Base-by-base conservation (phyloP, 2,797 vertebrate species). In the Pangasius macronema region DNA sequence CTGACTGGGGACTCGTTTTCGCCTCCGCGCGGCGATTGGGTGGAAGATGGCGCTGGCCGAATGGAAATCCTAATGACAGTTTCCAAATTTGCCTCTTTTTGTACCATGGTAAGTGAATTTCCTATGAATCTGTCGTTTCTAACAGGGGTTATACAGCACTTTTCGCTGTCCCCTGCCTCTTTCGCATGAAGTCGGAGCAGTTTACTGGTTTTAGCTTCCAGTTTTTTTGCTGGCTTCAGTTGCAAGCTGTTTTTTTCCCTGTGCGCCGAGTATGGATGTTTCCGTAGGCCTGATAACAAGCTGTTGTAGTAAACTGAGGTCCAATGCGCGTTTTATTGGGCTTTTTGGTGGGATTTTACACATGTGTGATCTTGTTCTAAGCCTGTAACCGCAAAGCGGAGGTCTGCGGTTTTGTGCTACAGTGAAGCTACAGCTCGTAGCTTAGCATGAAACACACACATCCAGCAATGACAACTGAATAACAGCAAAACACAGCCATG, bases 51-150 rank as follows among this genome's bases (percentile, higher is more conserved):
- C 98, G 97, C 96, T 97, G 96, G 96, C 96, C 97, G 97, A 97
- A 98, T 98, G 97, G 97, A 98, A 98, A 98, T 98, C 97, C 97
- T 99, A 97, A 98, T 98, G 97, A 99, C 97, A 96, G 97, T 99
- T 96, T 98, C 97, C 95, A 99, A 98, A 97, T 97, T 99, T 96
- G 97, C 97, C 96, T 98, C 97, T 95, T 97, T 98, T 97, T 98
- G 97, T 98, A 99, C 97, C 97, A 98, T 98, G 98, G 97, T 98
- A 95, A 96, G 98, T 93, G 81, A 84, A 89, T 85, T 46, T 73
- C 42, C 22, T 63, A 16, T 9, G 24, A 27, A 81, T 55, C 5
- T 49, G 7, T 10, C 1, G 24, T 72, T 18, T 68, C 49, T 53
- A 55, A 16, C 46, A 36, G 4, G 27, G 36, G 3, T 3, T n/a